These are phyloP conservation scores for Microcebus tavaratra DNA, from an alignment of 2,113 vertebrate genomes.

Conservation along the genomic window DNA sequence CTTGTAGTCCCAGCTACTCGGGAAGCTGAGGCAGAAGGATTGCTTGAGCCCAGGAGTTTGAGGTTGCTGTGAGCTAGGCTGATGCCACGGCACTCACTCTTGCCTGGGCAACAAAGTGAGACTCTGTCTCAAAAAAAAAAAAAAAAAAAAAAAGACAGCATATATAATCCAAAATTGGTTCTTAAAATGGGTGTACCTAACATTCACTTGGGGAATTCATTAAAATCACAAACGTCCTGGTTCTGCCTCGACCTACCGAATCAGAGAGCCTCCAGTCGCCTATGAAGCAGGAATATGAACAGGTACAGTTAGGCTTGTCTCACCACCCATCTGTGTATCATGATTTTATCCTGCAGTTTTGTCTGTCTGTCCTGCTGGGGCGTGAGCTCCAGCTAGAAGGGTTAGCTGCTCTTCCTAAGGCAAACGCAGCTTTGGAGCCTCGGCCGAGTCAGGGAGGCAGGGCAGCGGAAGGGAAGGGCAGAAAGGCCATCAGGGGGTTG, in stretches of 20 bases:
- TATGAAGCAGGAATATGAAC: background rate
- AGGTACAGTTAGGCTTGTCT: background rate
- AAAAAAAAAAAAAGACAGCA: background rate
- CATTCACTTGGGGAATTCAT: background rate
- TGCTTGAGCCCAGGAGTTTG: too few species aligned
- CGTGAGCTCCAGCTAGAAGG: background rate
- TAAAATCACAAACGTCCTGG: background rate
- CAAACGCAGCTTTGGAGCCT: background rate
- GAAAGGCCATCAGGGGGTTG: too few species aligned
- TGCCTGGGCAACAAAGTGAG: too few species aligned
- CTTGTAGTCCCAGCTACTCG: too few species aligned
- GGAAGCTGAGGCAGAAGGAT: too few species aligned
- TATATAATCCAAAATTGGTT: background rate
- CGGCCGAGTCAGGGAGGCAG: background rate
- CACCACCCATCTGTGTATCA: background rate
- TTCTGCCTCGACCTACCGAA: background rate
- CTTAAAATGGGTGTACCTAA: background rate
- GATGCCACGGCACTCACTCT: too few species aligned
- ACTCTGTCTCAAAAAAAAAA: background rate
- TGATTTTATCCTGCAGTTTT: background rate
- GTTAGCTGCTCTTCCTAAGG: background rate
- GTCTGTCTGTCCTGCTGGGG: background rate
- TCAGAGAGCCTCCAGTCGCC: background rate
- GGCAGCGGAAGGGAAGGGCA: background rate
- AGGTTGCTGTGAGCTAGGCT: too few species aligned